Evolutionary conservation across 2,888 invertebrate genomes (phyloP).

Genomic region (Cheilosia vulpina): DNA sequence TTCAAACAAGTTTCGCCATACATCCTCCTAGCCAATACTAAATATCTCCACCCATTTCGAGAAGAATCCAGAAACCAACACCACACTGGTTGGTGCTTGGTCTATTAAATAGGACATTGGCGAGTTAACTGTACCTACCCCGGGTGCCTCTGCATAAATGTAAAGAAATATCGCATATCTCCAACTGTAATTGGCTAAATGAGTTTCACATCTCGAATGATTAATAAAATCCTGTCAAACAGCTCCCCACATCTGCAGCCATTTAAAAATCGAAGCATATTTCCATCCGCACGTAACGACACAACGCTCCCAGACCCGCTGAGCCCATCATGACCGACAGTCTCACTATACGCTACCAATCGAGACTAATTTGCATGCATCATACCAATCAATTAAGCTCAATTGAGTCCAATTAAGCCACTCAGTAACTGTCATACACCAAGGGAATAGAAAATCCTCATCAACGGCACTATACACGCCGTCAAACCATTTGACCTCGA

Average conservation of each 20-base stretch:
- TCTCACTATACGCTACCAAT: slow-evolving; percentile 37
- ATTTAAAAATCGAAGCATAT: slow-evolving; percentile 23
- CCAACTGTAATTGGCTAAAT: slow-evolving; percentile 15
- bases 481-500: slow-evolving; percentile 50
- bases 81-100: background rate
- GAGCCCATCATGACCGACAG: slow-evolving; percentile 24
- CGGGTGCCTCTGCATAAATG: background rate
- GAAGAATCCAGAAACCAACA: slow-evolving; percentile 16
- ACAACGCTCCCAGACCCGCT: slow-evolving; percentile 38
- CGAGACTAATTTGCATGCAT: slow-evolving; percentile 65
- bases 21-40: background rate
- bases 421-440: slow-evolving; percentile 17
- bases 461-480: slow-evolving; percentile 6
- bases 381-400: slow-evolving; percentile 66
- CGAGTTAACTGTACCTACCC: background rate
- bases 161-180: background rate
- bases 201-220: slow-evolving; percentile 34
- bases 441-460: slow-evolving; percentile 37
- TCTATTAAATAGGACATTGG: background rate
- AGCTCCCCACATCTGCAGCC: background rate
- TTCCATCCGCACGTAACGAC: slow-evolving; percentile 7
- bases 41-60: slow-evolving; percentile 6
- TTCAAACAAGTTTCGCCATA: background rate
- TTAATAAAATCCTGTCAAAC: slow-evolving; percentile 33
- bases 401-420: slow-evolving; percentile 73